Evolutionary conservation across 2,113 vertebrate species (phyloP).

Genomic region (Myotis lucifugus): DNA sequence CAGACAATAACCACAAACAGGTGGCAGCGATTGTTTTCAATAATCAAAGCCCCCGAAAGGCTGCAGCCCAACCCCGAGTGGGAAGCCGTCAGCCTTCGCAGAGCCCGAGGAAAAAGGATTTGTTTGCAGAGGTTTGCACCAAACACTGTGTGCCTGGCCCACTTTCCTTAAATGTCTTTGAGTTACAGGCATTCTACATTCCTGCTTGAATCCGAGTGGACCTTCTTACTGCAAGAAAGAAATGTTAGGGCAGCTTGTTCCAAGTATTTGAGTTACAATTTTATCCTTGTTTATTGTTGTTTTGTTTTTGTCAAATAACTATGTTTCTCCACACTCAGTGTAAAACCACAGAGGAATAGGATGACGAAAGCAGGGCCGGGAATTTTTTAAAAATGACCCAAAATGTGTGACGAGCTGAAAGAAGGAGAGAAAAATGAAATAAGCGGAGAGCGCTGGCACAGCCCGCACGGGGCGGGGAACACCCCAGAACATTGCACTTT

Average conservation of each 20-base stretch:
- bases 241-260: not conserved
- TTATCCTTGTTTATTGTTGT: not conserved
- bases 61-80: not conserved
- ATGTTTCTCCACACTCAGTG: not conserved
- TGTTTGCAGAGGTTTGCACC: not conserved
- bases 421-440: not conserved
- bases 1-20: slow-evolving; percentile 48
- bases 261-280: not conserved
- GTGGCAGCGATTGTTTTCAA: slow-evolving; percentile 18
- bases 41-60: slow-evolving; percentile 24
- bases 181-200: not conserved
- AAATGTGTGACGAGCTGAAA: not conserved
- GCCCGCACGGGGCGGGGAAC: no score
- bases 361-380: not conserved
- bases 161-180: slow-evolving; percentile 22
- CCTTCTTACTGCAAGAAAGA: slow-evolving; percentile 41
- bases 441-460: not conserved
- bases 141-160: not conserved
- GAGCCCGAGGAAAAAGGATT: not conserved
- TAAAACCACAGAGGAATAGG: not conserved
- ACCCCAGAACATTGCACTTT: not conserved
- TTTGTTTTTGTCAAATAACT: not conserved
- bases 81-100: not conserved
- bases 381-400: not conserved
- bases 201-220: slow-evolving; percentile 19